Conservation (phyloP, 2,888 invertebrate genomes). For the Tenthredo notha region DNA sequence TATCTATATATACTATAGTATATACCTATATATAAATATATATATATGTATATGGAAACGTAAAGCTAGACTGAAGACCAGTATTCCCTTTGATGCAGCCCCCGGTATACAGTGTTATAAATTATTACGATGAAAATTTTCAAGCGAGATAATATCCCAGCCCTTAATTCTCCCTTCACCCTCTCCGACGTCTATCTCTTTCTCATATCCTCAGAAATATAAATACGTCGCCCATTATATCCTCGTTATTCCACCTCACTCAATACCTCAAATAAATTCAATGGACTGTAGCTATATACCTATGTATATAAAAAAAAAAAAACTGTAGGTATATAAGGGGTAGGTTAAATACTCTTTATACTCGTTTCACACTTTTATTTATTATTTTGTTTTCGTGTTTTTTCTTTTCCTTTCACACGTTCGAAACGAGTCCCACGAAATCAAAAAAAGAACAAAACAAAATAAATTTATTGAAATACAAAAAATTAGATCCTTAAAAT, state of each 20-base stretch:
- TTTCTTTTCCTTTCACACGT: background rate
- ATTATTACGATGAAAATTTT: slow-evolving; percentile 42
- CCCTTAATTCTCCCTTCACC: background rate
- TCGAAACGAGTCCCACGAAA: background rate
- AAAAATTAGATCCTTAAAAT: too few relatives aligned
- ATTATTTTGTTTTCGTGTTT: background rate
- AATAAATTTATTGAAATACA: too few relatives aligned
- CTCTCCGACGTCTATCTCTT: background rate
- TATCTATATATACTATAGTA: background rate
- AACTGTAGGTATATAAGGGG: background rate
- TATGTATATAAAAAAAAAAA: too few relatives aligned
- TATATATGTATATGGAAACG: background rate
- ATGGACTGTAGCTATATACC: background rate
- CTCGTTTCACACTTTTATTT: background rate
- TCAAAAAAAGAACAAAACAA: too few relatives aligned
- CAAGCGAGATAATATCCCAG: background rate
- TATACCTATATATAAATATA: background rate
- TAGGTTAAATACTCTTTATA: background rate
- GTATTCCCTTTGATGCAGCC: slow-evolving; percentile 9
- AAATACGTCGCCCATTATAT: slow-evolving; percentile 3
- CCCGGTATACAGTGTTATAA: slow-evolving; percentile 28
- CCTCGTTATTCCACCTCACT: background rate
- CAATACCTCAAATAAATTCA: background rate
- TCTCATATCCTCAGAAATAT: background rate
- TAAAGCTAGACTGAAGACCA: background rate